phyloP scores from a whole-genome alignment of 2,113 vertebrate species.

The Todiramphus saurophagus region DNA sequence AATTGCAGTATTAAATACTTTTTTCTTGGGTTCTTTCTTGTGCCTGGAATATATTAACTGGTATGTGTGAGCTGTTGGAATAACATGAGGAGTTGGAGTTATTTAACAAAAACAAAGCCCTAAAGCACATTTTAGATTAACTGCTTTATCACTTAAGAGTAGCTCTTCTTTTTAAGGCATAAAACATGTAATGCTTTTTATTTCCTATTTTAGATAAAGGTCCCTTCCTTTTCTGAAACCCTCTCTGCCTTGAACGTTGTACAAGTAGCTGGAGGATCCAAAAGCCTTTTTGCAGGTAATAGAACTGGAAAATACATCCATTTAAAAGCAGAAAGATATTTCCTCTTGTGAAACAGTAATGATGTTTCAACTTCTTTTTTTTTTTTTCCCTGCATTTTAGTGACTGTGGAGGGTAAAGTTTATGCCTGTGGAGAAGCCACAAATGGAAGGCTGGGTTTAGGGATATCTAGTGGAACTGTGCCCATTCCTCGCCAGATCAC shows the following conservation, averaged over 20 bases:
- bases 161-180: not conserved
- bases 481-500: slow-evolving; percentile 94
- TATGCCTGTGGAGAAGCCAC: slow-evolving; percentile 97
- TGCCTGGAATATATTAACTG: not conserved
- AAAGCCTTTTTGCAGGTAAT: slow-evolving; percentile 97
- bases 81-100: not conserved
- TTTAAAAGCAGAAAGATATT: not conserved
- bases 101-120: not conserved
- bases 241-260: slow-evolving; percentile 96
- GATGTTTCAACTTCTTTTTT: not conserved
- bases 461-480: slow-evolving; percentile 94
- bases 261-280: slow-evolving; percentile 96
- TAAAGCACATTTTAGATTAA: not conserved
- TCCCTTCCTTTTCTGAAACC: slow-evolving; percentile 96
- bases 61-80: not conserved
- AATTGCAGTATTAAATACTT: not conserved
- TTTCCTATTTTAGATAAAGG: slow-evolving; percentile 80
- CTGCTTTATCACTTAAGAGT: not conserved
- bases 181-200: not conserved
- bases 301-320: not conserved
- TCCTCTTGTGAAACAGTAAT: not conserved
- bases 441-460: slow-evolving; percentile 92
- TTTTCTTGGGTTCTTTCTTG: not conserved
- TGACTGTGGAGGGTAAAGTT: slow-evolving; percentile 97
- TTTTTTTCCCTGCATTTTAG: slow-evolving; percentile 63